These are phyloP conservation scores for Phrynocephalus guinanensis DNA, from an alignment of 2,797 vertebrate species.

Conservation along the genomic window DNA sequence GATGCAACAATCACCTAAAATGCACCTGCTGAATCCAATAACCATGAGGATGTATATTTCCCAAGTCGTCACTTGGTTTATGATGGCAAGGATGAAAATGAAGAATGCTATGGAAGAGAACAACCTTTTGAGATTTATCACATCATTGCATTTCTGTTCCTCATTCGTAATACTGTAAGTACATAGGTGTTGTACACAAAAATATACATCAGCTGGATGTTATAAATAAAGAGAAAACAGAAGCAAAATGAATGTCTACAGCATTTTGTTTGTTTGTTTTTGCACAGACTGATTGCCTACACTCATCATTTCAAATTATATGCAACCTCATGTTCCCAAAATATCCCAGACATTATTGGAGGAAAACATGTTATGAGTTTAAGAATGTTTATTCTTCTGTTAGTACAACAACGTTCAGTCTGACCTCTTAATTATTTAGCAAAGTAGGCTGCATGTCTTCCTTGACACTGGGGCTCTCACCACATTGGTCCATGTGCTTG, in stretches of 20 bases:
- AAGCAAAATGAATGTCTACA: not conserved
- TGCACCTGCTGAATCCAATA: conserved; percentile 32
- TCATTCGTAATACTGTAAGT: not conserved
- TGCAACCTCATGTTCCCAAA: too few species aligned
- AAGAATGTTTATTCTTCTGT: not conserved
- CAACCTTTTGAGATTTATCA: not conserved
- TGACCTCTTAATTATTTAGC: not conserved
- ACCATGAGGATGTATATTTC: too few species aligned
- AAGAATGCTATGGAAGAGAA: not conserved
- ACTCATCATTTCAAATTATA: too few species aligned
- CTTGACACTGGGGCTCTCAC: too few species aligned
- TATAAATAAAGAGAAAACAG: not conserved
- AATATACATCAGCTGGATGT: not conserved
- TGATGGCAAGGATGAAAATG: too few species aligned
- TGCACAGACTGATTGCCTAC: not conserved
- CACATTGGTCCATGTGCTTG: too few species aligned
- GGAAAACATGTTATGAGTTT: not conserved
- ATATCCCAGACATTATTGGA: not conserved
- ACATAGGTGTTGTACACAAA: not conserved
- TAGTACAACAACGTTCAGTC: not conserved
- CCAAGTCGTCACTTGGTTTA: too few species aligned
- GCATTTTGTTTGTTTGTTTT: not conserved
- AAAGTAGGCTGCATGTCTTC: not conserved
- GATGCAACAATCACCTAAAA: conserved; percentile 46
- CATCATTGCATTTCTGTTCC: not conserved